Conservation (phyloP, 2,113 vertebrate species). For the Emydocephalus ijimae region DNA sequence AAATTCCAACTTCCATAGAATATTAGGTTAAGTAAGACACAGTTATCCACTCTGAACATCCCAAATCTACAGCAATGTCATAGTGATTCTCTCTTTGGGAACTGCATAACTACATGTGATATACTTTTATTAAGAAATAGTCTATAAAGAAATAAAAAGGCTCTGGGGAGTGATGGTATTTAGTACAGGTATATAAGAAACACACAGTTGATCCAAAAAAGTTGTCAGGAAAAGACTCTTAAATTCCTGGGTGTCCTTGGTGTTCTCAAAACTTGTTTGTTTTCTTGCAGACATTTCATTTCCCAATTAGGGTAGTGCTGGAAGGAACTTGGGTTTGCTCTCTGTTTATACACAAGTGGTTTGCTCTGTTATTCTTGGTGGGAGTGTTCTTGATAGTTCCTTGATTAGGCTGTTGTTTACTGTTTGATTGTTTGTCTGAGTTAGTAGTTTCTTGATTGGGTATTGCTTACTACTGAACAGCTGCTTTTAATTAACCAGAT, state of each 20-base stretch:
- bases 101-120: conserved; percentile 51
- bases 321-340: not conserved
- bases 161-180: conserved; percentile 23
- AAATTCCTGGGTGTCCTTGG: not conserved
- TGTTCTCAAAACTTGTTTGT: not conserved
- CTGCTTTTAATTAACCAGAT: too few relatives aligned
- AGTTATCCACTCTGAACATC: conserved; percentile 44
- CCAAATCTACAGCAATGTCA: conserved; percentile 40
- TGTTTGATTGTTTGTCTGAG: not conserved
- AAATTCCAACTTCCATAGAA: not conserved
- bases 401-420: not conserved
- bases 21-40: not conserved
- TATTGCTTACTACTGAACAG: not conserved
- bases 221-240: not conserved
- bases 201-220: not conserved
- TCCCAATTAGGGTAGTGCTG: not conserved
- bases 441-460: not conserved
- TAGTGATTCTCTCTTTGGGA: conserved; percentile 51
- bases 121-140: conserved; percentile 38
- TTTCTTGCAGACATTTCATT: not conserved
- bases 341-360: not conserved
- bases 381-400: not conserved
- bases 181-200: not conserved
- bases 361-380: not conserved
- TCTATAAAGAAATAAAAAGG: conserved; percentile 15